A percentile compares a stretch with the other conserved stretches of the same genome.
Evolutionary conservation across 37 sponge, comb jelly and placozoan genomes (phyloP).

Genomic region (Mnemiopsis leidyi): DNA sequence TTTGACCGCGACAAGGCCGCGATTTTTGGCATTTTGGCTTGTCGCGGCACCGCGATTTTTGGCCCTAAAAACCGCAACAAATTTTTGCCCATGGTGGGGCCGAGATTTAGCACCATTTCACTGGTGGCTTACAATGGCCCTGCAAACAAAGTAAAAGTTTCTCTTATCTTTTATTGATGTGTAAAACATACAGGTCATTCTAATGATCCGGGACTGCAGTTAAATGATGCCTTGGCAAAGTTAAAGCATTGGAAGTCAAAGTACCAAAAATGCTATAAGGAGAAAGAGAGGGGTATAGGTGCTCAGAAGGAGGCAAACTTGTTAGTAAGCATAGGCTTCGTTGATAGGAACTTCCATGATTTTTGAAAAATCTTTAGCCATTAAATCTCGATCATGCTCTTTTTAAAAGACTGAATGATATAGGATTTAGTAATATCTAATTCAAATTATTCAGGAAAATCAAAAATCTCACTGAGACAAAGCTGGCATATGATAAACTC

Average conservation of each 20-base stretch:
- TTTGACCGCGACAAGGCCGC: too few relatives aligned
- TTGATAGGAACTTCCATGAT: background rate
- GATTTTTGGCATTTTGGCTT: too few relatives aligned
- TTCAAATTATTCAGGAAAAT: slow-evolving; percentile 25
- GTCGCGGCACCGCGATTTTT: too few relatives aligned
- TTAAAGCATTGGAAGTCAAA: slow-evolving; percentile 41
- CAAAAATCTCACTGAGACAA: background rate
- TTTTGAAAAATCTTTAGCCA: background rate
- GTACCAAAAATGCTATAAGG: slow-evolving; percentile 6
- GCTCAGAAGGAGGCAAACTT: background rate
- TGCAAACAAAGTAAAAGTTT: background rate
- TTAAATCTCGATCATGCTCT: background rate
- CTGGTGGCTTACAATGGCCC: too few relatives aligned
- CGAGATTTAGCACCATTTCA: too few relatives aligned
- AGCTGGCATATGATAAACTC: background rate
- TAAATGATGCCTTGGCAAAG: slow-evolving; percentile 11
- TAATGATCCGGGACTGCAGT: background rate
- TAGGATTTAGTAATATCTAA: background rate
- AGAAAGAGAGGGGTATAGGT: background rate
- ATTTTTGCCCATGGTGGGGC: too few relatives aligned
- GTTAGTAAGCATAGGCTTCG: background rate
- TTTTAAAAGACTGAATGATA: background rate
- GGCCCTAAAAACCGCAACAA: too few relatives aligned
- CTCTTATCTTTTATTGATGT: too few relatives aligned
- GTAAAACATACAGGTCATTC: background rate